These are phyloP conservation scores for Triplophysa rosa DNA, from an alignment of 2,113 vertebrate species.

Conservation along the genomic window DNA sequence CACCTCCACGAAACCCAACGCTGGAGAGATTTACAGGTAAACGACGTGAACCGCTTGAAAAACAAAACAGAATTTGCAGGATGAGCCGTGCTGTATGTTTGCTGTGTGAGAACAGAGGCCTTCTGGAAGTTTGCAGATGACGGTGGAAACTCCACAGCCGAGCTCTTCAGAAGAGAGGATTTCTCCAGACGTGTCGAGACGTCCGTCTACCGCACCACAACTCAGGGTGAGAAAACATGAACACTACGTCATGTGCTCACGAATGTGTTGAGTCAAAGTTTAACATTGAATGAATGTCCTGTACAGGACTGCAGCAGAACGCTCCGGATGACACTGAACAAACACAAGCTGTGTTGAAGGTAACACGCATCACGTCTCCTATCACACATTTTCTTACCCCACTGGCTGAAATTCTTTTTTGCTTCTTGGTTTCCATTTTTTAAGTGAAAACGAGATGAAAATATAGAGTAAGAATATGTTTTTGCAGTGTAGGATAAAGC, in stretches of 20 bases:
- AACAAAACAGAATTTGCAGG: not conserved
- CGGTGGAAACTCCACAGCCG: not conserved
- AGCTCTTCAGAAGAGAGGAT: slow-evolving; percentile 22
- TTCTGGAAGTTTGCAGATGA: slow-evolving; percentile 49
- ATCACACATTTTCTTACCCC: too few relatives aligned
- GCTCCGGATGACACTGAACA: slow-evolving; percentile 67
- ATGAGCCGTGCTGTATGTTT: not conserved
- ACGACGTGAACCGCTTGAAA: too few relatives aligned
- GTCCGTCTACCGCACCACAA: not conserved
- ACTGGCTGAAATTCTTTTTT: too few relatives aligned
- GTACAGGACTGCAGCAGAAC: slow-evolving; percentile 61
- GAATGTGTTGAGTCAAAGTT: not conserved
- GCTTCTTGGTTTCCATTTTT: too few relatives aligned
- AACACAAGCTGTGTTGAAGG: slow-evolving; percentile 67
- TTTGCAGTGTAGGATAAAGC: too few relatives aligned
- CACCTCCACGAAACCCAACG: slow-evolving; percentile 3
- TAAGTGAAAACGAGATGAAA: too few relatives aligned
- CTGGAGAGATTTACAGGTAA: slow-evolving; percentile 55
- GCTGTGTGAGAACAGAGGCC: slow-evolving; percentile 35
- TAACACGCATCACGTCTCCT: not conserved
- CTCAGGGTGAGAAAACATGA: slow-evolving; percentile 32
- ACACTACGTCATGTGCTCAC: too few relatives aligned
- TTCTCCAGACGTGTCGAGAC: slow-evolving; percentile 17
- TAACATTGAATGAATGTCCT: not conserved
- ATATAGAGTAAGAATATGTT: too few relatives aligned